A percentile compares a stretch with the other conserved stretches of the same genome.
These are phyloP conservation scores for Xylota segnis DNA, from an alignment of 2,888 invertebrate genomes.

Conservation along the genomic window DNA sequence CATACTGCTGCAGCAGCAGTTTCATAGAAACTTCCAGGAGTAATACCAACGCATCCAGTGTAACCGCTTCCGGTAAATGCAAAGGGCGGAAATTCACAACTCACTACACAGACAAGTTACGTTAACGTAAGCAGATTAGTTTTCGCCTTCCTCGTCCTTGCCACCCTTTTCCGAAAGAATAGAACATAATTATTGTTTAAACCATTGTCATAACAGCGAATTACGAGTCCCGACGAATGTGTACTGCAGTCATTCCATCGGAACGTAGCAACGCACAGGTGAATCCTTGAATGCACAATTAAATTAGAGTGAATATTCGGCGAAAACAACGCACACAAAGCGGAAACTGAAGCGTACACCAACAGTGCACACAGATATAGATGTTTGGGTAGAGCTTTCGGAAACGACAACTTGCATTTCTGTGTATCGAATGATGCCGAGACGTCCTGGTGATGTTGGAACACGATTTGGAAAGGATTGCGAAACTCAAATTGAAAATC, in stretches of 20 bases:
- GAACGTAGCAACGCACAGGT: not conserved
- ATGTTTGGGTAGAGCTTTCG: not conserved
- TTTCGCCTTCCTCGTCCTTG: not conserved
- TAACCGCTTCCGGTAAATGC: slow-evolving; percentile 43
- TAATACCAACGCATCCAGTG: slow-evolving; percentile 22
- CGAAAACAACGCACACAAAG: slow-evolving; percentile 30
- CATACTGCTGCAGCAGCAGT: not conserved
- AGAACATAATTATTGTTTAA: slow-evolving; percentile 4
- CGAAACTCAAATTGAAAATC: slow-evolving; percentile 37
- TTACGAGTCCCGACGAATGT: not conserved
- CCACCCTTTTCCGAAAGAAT: slow-evolving; percentile 10
- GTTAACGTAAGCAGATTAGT: slow-evolving; percentile 46
- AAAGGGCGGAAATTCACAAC: slow-evolving; percentile 32
- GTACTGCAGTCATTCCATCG: not conserved
- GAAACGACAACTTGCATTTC: not conserved
- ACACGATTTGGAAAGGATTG: slow-evolving; percentile 38
- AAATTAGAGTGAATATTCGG: slow-evolving; percentile 42
- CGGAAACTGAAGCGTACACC: not conserved
- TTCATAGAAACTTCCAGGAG: not conserved
- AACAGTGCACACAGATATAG: not conserved
- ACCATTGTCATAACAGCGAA: slow-evolving; percentile 3
- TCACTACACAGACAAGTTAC: slow-evolving; percentile 3
- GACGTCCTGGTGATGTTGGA: slow-evolving; percentile 14
- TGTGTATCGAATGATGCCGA: not conserved
- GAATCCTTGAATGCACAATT: slow-evolving; percentile 26